Evolutionary conservation across 2,113 vertebrate species (phyloP).

Genomic region (Muntiacus muntjak): DNA sequence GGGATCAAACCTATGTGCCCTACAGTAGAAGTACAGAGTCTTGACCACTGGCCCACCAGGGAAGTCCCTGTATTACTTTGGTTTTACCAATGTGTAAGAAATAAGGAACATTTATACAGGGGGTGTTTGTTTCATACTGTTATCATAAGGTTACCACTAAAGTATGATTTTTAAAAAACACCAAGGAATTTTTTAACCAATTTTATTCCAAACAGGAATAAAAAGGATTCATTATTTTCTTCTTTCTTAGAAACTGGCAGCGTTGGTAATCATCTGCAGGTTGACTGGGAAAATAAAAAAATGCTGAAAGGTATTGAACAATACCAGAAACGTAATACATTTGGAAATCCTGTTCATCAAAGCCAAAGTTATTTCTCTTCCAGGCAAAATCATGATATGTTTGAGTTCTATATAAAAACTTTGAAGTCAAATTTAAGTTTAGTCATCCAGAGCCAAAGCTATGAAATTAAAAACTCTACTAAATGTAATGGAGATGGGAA

Average conservation of each 20-base stretch:
- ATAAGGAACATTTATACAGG: not conserved
- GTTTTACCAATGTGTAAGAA: not conserved
- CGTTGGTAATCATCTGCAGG: not conserved
- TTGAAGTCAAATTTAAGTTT: conserved; percentile 43
- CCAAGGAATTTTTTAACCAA: not conserved
- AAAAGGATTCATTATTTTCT: conserved; percentile 29
- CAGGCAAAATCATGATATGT: conserved; percentile 5
- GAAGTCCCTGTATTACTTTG: not conserved
- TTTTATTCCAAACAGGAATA: not conserved
- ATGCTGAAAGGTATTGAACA: not conserved
- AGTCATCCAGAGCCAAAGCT: not conserved
- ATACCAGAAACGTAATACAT: not conserved
- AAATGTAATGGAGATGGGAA: not conserved
- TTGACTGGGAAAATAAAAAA: not conserved
- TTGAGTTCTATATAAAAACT: conserved; percentile 31
- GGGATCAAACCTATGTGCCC: not conserved
- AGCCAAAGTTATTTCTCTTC: conserved; percentile 7
- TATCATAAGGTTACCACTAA: not conserved
- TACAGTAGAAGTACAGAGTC: not conserved
- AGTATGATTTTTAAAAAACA: not conserved
- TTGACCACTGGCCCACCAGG: not conserved
- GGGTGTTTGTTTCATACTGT: not conserved
- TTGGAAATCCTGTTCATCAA: not conserved
- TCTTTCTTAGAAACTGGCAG: conserved; percentile 21
- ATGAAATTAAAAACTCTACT: not conserved